Evolutionary conservation across 2,113 vertebrate genomes (phyloP).

Genomic region (Himantopus leucocephalus): DNA sequence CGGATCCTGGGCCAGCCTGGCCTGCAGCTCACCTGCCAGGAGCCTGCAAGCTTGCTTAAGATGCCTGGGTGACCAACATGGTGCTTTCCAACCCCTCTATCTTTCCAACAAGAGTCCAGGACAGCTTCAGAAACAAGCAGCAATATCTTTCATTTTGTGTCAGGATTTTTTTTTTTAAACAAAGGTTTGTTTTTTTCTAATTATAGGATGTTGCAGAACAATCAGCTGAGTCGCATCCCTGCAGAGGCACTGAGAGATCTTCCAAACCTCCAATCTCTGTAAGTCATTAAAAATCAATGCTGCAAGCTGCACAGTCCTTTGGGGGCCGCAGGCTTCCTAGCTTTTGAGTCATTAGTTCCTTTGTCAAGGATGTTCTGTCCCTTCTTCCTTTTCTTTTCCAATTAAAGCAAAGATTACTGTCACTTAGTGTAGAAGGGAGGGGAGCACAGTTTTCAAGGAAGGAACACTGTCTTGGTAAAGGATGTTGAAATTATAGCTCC

Average conservation of each 20-base stretch:
- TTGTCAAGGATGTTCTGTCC: slow-evolving; percentile 43
- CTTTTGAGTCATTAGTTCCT: slow-evolving; percentile 31
- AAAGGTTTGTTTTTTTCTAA: slow-evolving; percentile 34
- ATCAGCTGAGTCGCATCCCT: slow-evolving; percentile 86
- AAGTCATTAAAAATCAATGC: slow-evolving; percentile 72
- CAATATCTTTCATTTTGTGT: neutral
- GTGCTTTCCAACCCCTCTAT: neutral
- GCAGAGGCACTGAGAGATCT: slow-evolving; percentile 89
- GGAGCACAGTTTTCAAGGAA: neutral
- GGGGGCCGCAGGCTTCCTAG: slow-evolving; percentile 13
- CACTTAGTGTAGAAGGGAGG: neutral
- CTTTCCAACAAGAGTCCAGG: neutral
- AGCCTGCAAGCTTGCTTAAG: neutral
- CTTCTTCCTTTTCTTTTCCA: slow-evolving; percentile 24
- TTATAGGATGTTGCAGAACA: slow-evolving; percentile 95
- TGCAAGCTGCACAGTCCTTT: neutral
- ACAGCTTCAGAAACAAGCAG: neutral
- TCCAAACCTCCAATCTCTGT: slow-evolving; percentile 93
- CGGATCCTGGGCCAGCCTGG: neutral
- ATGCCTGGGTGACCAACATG: neutral
- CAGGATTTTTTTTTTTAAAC: neutral
- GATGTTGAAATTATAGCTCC: slow-evolving; percentile 44
- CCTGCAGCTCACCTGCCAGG: neutral
- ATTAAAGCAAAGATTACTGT: slow-evolving; percentile 18
- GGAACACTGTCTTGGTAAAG: neutral